Evolutionary conservation across 2,888 invertebrate species (phyloP).

Genomic region (Synergus itoensis): DNA sequence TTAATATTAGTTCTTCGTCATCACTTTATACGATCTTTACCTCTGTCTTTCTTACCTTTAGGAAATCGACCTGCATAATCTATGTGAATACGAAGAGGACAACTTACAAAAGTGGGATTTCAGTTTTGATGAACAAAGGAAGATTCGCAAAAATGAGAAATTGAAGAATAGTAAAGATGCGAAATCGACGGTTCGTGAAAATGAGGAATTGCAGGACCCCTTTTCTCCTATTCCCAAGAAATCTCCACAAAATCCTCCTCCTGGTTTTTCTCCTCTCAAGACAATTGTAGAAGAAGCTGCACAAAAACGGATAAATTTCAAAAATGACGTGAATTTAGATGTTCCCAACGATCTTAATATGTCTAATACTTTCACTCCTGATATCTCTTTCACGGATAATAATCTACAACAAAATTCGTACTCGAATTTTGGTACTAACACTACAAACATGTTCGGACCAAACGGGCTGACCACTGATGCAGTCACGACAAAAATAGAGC

Average conservation of each 20-base stretch:
- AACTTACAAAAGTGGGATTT: neutral
- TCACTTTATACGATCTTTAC: conserved; percentile 4
- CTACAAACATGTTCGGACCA: neutral
- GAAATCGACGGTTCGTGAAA: neutral
- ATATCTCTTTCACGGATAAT: neutral
- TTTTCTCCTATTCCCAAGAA: neutral
- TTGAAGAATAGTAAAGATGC: neutral
- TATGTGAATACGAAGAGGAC: conserved; percentile 19
- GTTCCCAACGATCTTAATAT: neutral
- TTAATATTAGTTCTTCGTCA: neutral
- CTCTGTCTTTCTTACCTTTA: neutral
- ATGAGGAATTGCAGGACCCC: neutral
- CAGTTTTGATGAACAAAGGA: neutral
- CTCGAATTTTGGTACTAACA: neutral
- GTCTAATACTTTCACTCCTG: neutral
- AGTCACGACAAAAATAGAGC: neutral
- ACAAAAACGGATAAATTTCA: neutral
- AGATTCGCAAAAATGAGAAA: neutral
- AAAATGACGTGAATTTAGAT: neutral
- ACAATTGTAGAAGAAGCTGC: neutral
- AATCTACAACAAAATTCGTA: neutral
- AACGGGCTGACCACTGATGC: neutral
- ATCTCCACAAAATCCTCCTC: conserved; percentile 8
- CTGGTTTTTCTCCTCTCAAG: neutral
- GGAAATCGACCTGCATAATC: conserved; percentile 15